These are phyloP conservation scores for Sternotherus odoratus DNA, from an alignment of 2,797 vertebrate genomes.

Conservation along the genomic window DNA sequence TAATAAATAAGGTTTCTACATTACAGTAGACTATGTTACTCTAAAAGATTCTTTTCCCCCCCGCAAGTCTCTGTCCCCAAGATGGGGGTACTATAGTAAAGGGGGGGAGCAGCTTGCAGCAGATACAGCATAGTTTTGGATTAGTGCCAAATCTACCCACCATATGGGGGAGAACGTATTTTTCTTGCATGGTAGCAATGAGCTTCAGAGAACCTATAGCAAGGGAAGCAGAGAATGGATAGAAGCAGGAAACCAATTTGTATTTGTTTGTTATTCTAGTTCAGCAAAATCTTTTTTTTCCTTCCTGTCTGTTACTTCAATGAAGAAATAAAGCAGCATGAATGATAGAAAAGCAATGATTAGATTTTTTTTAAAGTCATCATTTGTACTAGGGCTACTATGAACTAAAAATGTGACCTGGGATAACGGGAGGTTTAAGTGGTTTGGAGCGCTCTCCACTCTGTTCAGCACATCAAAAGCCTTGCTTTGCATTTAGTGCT, in stretches of 20 bases:
- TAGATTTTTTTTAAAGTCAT: background rate
- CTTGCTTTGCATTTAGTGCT: background rate
- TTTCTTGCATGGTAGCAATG: background rate
- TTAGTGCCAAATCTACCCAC: background rate
- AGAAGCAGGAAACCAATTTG: background rate
- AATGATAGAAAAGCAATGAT: background rate
- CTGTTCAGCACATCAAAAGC: background rate
- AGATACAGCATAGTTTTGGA: background rate
- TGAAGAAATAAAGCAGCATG: conserved; percentile 11
- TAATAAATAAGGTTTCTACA: background rate
- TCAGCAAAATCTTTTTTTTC: conserved; percentile 4
- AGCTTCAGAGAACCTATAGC: background rate
- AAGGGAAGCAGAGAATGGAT: background rate
- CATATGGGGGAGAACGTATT: background rate
- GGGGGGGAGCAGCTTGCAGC: background rate
- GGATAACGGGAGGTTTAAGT: background rate
- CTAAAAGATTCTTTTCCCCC: background rate
- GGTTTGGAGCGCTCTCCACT: background rate
- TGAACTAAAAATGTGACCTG: conserved; percentile 26
- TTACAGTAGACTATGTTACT: background rate
- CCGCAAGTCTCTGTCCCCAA: background rate
- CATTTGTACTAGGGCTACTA: background rate
- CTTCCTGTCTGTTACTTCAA: conserved; percentile 9
- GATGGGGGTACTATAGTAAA: background rate
- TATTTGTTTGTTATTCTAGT: background rate